Evolutionary conservation across 1,140 invertebrate genomes (phyloP).

Genomic region (Homarus americanus): DNA sequence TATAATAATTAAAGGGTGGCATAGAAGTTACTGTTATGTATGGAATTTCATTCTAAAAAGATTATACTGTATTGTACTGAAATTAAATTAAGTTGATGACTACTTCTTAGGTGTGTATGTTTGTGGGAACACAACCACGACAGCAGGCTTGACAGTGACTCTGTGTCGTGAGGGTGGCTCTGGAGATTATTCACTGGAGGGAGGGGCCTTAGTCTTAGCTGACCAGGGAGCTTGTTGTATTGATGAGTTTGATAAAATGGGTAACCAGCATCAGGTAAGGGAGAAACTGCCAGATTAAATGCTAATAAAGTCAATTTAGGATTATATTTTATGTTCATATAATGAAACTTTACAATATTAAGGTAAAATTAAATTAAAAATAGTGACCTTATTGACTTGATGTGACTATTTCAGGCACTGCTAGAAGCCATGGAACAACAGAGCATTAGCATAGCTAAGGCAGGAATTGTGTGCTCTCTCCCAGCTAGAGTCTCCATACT

Average conservation of each 20-base stretch:
- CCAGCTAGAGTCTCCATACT: conserved; percentile 84
- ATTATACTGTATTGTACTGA: no score
- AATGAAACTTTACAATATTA: not conserved
- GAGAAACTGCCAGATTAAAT: no score
- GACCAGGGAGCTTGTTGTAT: conserved; percentile 95
- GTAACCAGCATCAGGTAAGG: conserved; percentile 84
- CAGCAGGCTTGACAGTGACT: conserved; percentile 91
- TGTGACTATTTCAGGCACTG: conserved; percentile 81
- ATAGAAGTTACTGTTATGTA: no score
- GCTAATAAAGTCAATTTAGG: not conserved
- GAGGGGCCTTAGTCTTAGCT: conserved; percentile 88
- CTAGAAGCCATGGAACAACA: conserved; percentile 98
- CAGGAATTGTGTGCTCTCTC: conserved; percentile 78
- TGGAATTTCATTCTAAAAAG: no score
- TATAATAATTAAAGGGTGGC: no score
- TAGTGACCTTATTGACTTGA: not conserved
- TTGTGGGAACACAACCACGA: conserved; percentile 92
- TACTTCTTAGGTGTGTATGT: conserved; percentile 88
- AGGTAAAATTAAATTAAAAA: not conserved
- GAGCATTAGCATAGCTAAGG: conserved; percentile 91
- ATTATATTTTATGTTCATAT: not conserved
- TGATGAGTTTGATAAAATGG: conserved; percentile 98
- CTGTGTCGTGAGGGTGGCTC: conserved; percentile 84
- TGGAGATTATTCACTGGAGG: conserved; percentile 91
- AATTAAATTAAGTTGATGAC: no score